Base-by-base conservation (phyloP, 2,888 invertebrate genomes). In the Steromphala cineraria region DNA sequence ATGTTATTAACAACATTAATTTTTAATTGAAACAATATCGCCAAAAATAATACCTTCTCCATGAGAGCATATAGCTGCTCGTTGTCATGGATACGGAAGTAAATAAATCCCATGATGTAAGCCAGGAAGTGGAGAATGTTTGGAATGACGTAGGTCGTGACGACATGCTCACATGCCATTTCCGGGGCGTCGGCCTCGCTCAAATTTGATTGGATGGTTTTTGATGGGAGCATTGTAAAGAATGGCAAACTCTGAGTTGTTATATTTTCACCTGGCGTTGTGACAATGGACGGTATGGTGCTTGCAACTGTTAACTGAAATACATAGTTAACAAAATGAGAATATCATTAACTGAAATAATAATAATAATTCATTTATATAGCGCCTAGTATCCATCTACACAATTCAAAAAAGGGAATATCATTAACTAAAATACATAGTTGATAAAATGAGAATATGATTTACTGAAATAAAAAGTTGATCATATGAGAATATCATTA, bases 21-120 rank as follows among this genome's bases (percentile, higher is more conserved):
- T 36, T 36, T 36, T 36, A 7, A 36, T 36, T 4, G 4, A 36
- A 36, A 36, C 7, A 36, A 36, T 4, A 7, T 7, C 4, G 7
- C 36, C 2, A 2, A 36, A 4, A 67, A n/a, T 28, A 67, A 17
- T 80, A 93, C 93, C 87, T 91, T 92, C 87, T 93, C 93, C 92
- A 93, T 93, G 5, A 93, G 82, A 3, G 92, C 92, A 85, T 92
- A 92, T n/a, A 93, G 84, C 81, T 93, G 92, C 82, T 93, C 93
- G 81, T 91, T 92, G 80, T 93, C 92, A n/a, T 90, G 89, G 15
- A 93, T 84, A 40, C 93, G 85, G 80, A 93, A 92, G 77, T 92
- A 90, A 62, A 89, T 87, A 75, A 93, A 85, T 13, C 93, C 93
- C 83, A 92, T 89, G 28, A 91, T 76, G 82, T 89, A 93, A 0